Evolutionary conservation across 2,113 vertebrate species (phyloP), one percentile per base, ranked within the genome.

Genomic region (Oostethus manadensis): DNA sequence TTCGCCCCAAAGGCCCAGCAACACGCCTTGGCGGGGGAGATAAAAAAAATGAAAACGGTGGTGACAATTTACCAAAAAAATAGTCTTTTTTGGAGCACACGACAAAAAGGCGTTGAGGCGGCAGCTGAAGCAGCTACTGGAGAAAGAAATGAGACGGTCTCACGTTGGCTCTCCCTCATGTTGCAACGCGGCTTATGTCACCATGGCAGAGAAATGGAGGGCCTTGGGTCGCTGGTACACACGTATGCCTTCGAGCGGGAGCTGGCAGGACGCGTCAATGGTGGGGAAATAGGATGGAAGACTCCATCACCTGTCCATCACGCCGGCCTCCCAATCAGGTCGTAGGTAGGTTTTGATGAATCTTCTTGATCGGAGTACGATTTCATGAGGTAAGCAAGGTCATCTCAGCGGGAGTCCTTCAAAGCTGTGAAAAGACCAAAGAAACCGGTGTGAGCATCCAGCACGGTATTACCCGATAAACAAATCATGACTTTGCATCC

Each of bases 201-300:
- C 97, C 97, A 98, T 99, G 90, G 92, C 93, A 93, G 90, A 92
- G 56, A 86, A 90, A 84, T 79, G 56, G 57, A 82, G 88, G 82
- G 78, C 73, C 79, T 74, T 55, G 67, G 69, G 63, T 45, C 70
- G 58, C 80, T 56, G 77, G 74, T 63, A 63, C 79, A 85, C 81
- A 66, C 73, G 72, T 62, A 42, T 58, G 70, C 74, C 76, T 81
- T 64, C 17, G 68, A 67, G 70, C 67, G 51, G 68, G 56, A 48
- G 62, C 59, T 63, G 73, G 60, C 66, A 20, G 85, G 91, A 87
- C 76, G 77, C 84, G 79, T 78, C 70, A 88, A 73, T 71, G 71
- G 58, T 22, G 65, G 60, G 73, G 60, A 74, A 50, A 73, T 60
- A 74, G 76, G 75, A 82, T 75, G 71, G 76, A 81, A 38, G 70